Evolutionary conservation across 2,113 vertebrate species (phyloP), one percentile per base, ranked within the genome.

Genomic region (Anser cygnoides): DNA sequence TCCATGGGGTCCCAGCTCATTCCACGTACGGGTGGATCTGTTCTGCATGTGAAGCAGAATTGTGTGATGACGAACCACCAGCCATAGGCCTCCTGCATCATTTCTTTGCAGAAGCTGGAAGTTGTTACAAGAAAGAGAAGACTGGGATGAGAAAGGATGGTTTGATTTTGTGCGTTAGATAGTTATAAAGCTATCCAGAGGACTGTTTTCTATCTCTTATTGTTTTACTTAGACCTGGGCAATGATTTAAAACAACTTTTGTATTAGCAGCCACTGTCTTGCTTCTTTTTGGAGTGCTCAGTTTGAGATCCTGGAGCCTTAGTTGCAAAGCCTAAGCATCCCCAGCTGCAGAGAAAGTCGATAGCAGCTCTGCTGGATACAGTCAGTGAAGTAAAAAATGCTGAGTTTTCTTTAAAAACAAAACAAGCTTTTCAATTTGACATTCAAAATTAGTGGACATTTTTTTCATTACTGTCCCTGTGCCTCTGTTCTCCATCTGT

Each of bases 401-500:
- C 54, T 75, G 66, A 44, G 19, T 79, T 92, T 89, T 87, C 84
- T 93, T 90, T 63, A 85, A 88, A 95, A 94, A 79, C 67, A 90
- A 90, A 93, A 50, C 71, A 91, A 74, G 44, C 81, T 90, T 95
- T 92, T 84, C 89, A 79, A 49, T 95, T 87, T 92, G 84, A 82
- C 84, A 76, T 95, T 95, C 78, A 90, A 77, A 93, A 88, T 92
- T 71, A 80, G 67, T 91, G 90, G 85, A 33, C 63, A 2, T 85
- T 86, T 95, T 90, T 92, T 85, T 80, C 55, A 16, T 83, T 85
- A 90, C 87, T 63, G 75, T 94, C 58, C 33, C 31, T 55, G 21
- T 2, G 0, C 74, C 83, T 94, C 87, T 84, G 37, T 89, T 95
- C 74, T 92, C 63, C 19, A 5, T 88, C 81, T 91, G 54, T 90